Evolutionary conservation across 1,140 invertebrate genomes (phyloP).

Genomic region (Frieseomelitta varia): DNA sequence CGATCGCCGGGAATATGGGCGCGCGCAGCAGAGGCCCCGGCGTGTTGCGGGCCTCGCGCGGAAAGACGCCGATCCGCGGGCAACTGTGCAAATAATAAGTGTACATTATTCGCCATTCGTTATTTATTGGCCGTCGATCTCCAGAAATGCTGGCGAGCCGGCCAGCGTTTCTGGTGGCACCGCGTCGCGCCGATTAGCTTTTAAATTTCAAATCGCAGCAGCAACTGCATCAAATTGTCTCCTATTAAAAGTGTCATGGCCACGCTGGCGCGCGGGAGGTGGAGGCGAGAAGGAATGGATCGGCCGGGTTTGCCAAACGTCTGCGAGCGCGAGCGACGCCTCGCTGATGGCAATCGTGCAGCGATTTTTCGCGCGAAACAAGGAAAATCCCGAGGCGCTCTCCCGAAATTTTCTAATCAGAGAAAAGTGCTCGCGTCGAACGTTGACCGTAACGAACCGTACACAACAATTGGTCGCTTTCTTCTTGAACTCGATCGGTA

Average conservation of each 20-base stretch:
- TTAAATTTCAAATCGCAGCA: conserved; percentile 79
- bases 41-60: no score
- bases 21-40: no score
- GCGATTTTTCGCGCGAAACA: background rate
- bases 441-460: no score
- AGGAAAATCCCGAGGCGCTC: no score
- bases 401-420: no score
- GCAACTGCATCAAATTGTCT: conserved; percentile 79
- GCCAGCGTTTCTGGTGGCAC: background rate
- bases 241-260: conserved; percentile 81
- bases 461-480: no score
- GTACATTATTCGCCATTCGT: background rate
- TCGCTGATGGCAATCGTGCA: background rate
- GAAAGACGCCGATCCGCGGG: background rate
- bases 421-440: no score
- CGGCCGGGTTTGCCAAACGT: conserved; percentile 42
- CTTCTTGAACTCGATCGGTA: no score
- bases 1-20: background rate
- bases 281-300: conserved; percentile 24
- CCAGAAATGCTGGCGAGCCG: conserved; percentile 2
- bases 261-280: conserved; percentile 56
- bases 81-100: background rate
- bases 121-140: conserved; percentile 23
- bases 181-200: conserved; percentile 46
- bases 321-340: background rate